Percentiles rank a stretch among this genome's conserved stretches.
Evolutionary conservation across 2,888 invertebrate genomes (phyloP).

Genomic region (Timema podura): DNA sequence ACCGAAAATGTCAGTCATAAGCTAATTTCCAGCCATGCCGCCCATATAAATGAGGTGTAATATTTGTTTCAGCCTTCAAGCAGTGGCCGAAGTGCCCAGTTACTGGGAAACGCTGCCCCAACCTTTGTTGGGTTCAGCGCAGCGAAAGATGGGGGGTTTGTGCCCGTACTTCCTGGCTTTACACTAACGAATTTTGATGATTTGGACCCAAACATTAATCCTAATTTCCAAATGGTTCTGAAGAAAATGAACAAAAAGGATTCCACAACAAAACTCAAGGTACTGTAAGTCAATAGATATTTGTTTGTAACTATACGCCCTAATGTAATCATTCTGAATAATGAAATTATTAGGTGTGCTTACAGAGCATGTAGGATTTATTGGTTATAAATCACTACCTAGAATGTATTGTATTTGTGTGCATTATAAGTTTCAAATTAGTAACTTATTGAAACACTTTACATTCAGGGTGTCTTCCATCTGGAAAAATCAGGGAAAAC

Average conservation of each 20-base stretch:
- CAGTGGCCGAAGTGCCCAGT: slow-evolving; percentile 83
- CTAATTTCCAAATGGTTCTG: slow-evolving; percentile 71
- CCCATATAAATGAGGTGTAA: not conserved
- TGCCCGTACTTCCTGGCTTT: slow-evolving; percentile 54
- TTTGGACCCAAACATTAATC: slow-evolving; percentile 60
- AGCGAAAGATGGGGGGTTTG: slow-evolving; percentile 57
- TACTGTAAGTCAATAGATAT: slow-evolving; percentile 38
- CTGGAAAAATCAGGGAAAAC: too few species aligned
- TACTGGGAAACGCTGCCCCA: slow-evolving; percentile 57
- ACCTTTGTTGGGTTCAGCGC: slow-evolving; percentile 63
- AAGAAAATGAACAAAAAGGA: slow-evolving; percentile 90
- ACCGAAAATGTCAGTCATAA: not conserved
- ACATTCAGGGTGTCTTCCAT: too few species aligned
- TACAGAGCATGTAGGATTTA: too few species aligned
- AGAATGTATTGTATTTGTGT: too few species aligned
- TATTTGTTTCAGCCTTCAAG: slow-evolving; percentile 71
- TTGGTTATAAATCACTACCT: too few species aligned
- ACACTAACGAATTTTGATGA: slow-evolving; percentile 52
- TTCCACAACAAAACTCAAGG: slow-evolving; percentile 84
- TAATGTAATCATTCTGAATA: too few species aligned
- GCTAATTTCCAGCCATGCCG: not conserved
- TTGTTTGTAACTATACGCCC: too few species aligned
- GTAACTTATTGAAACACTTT: too few species aligned
- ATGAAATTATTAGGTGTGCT: too few species aligned
- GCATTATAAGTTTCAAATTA: too few species aligned